phyloP scores from a whole-genome alignment of 2,797 vertebrate species.

The Onychomys torridus region DNA sequence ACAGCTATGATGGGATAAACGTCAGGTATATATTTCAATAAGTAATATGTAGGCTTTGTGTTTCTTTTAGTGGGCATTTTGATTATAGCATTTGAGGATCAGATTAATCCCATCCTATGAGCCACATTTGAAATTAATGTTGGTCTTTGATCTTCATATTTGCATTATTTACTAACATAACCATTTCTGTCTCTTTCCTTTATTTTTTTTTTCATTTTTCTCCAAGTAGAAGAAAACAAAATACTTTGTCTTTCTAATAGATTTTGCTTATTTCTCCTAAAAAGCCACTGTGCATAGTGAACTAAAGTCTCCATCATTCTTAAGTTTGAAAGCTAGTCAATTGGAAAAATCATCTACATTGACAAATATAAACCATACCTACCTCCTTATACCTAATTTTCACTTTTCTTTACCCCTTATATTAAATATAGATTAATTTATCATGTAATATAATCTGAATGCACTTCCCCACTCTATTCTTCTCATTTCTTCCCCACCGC shows the following conservation, averaged over 20 bases:
- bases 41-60: not conserved
- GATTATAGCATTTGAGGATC: not conserved
- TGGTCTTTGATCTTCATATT: conserved; percentile 25
- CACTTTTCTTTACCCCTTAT: not conserved
- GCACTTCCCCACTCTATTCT: not conserved
- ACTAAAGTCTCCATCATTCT: not conserved
- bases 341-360: not conserved
- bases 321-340: not conserved
- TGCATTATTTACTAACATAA: not conserved
- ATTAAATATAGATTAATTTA: not conserved
- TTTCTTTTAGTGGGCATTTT: not conserved
- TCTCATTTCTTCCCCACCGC: not conserved
- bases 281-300: not conserved
- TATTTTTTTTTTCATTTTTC: not conserved
- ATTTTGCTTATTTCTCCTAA: conserved; percentile 17
- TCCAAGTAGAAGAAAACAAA: conserved; percentile 10
- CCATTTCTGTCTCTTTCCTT: not conserved
- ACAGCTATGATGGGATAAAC: not conserved
- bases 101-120: not conserved
- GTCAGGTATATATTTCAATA: not conserved
- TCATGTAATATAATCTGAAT: not conserved
- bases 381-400: not conserved
- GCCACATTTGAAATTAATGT: not conserved
- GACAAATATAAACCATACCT: not conserved
- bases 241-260: not conserved